These are phyloP conservation scores for Oncorhynchus mykiss DNA, from an alignment of 2,113 vertebrate species.

Conservation along the genomic window DNA sequence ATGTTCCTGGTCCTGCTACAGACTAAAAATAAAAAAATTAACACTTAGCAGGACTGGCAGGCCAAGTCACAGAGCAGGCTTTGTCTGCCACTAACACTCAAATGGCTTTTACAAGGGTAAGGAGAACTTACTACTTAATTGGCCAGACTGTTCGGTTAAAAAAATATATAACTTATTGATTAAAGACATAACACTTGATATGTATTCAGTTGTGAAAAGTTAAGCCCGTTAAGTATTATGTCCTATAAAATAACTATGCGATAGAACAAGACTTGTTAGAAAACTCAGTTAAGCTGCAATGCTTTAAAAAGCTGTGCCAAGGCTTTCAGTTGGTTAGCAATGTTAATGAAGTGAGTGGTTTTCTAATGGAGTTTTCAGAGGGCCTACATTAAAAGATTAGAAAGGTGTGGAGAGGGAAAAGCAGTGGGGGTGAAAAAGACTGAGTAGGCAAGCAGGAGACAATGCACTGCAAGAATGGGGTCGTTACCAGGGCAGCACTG, in stretches of 20 bases:
- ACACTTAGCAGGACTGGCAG: background rate
- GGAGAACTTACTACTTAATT: background rate
- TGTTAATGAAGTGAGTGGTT: too few relatives aligned
- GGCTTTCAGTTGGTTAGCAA: too few relatives aligned
- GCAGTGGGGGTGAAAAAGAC: background rate
- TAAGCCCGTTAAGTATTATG: too few relatives aligned
- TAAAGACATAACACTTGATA: too few relatives aligned
- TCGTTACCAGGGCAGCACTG: conserved; percentile 37
- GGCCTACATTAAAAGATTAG: conserved; percentile 14
- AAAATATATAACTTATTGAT: too few relatives aligned
- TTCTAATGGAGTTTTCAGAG: too few relatives aligned
- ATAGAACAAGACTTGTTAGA: too few relatives aligned
- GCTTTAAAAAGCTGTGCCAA: too few relatives aligned
- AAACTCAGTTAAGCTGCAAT: too few relatives aligned
- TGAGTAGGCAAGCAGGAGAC: conserved; percentile 1
- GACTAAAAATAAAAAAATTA: too few relatives aligned
- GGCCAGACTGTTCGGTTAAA: background rate
- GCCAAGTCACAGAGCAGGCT: background rate
- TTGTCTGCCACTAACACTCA: background rate
- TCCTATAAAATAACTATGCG: too few relatives aligned
- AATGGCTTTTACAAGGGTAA: background rate
- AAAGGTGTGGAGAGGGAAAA: conserved; percentile 13
- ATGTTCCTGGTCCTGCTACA: background rate
- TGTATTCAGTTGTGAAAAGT: too few relatives aligned
- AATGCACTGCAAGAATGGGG: conserved; percentile 32